These are phyloP conservation scores for Eremophila alpestris DNA, from an alignment of 2,797 vertebrate genomes.

Conservation along the genomic window DNA sequence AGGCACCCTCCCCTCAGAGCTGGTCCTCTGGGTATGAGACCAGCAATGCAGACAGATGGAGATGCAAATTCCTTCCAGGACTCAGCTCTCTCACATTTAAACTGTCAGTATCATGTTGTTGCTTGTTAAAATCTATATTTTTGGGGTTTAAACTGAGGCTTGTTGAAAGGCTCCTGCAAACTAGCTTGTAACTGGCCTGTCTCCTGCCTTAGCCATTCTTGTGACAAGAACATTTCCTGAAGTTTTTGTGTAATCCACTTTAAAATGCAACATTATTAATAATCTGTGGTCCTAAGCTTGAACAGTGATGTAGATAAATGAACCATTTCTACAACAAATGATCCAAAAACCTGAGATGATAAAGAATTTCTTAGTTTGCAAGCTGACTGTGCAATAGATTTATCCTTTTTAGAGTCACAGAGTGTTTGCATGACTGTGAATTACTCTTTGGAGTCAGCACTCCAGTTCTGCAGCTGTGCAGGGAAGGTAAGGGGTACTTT, in stretches of 20 bases:
- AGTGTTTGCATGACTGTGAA: neutral
- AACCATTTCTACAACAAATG: neutral
- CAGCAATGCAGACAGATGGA: neutral
- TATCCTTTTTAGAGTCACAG: neutral
- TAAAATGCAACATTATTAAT: neutral
- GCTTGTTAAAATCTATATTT: neutral
- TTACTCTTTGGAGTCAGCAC: neutral
- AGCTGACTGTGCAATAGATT: neutral
- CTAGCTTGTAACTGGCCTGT: neutral
- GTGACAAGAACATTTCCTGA: neutral
- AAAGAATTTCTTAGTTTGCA: neutral
- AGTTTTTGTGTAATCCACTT: neutral
- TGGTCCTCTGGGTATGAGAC: neutral
- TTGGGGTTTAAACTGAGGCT: neutral
- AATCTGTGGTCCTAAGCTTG: neutral
- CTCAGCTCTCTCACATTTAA: neutral
- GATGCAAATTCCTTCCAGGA: neutral
- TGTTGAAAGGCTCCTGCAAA: neutral
- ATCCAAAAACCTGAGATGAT: neutral
- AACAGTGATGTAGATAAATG: neutral
- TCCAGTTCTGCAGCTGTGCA: neutral
- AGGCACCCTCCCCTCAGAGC: neutral
- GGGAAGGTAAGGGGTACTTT: neutral
- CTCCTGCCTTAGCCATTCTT: neutral
- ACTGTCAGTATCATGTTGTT: rapidly evolving